Conservation (phyloP, 2,888 invertebrate genomes). For the Eucera pruinosa region DNA sequence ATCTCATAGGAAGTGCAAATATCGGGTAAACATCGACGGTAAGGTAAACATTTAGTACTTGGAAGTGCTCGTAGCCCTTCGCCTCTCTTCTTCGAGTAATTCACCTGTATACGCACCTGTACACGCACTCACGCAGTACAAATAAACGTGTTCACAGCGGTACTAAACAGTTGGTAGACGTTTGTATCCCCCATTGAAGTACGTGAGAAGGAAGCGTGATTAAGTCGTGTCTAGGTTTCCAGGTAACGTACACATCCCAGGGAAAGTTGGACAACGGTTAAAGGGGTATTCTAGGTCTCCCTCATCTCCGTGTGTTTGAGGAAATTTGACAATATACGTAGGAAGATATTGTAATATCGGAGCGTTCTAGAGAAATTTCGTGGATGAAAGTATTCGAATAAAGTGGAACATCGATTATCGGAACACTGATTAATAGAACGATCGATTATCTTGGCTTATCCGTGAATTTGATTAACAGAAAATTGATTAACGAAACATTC, state of each 20-base stretch:
- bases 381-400: no score
- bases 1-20: slow-evolving; percentile 29
- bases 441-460: no score
- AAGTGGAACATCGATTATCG: no score
- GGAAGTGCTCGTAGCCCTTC: slow-evolving; percentile 31
- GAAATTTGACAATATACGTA: no score
- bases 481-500: no score
- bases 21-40: slow-evolving; percentile 47
- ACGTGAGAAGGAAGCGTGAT: slow-evolving; percentile 63
- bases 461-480: no score
- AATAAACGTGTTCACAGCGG: slow-evolving; percentile 61
- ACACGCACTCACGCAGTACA: slow-evolving; percentile 53
- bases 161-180: slow-evolving; percentile 64
- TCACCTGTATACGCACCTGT: slow-evolving; percentile 58
- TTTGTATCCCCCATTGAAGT: slow-evolving; percentile 54
- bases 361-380: no score
- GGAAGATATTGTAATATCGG: no score
- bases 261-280: slow-evolving; percentile 29
- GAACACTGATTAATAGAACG: no score
- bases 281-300: background rate
- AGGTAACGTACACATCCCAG: slow-evolving; percentile 51
- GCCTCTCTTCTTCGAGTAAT: slow-evolving; percentile 40
- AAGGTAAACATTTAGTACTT: slow-evolving; percentile 44
- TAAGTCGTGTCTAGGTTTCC: slow-evolving; percentile 56
- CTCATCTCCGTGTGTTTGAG: background rate